Percentiles rank a stretch among this genome's conserved stretches.
phyloP scores from a whole-genome alignment of 2,113 vertebrate species.

The Crocuta crocuta region DNA sequence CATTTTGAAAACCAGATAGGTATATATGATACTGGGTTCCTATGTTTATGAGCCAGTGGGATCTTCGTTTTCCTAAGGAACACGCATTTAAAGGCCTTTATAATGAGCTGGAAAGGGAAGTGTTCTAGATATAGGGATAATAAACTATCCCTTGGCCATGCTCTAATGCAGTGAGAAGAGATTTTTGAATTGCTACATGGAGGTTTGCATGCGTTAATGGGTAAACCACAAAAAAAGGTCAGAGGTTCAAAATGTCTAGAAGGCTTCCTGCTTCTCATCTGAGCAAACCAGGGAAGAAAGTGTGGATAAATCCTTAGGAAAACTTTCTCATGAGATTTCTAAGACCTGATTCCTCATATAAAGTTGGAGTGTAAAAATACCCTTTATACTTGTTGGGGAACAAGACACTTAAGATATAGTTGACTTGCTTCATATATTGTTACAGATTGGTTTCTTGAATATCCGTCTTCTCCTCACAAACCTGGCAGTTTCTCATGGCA shows the following conservation, averaged over 20 bases:
- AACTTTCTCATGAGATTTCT: constrained; percentile 63
- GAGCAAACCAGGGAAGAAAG: constrained; percentile 51
- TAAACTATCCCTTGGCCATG: background rate
- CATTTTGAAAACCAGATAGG: background rate
- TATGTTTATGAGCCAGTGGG: background rate
- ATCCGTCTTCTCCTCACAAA: background rate
- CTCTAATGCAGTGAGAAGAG: background rate
- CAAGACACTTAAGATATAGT: background rate
- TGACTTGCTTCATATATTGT: background rate
- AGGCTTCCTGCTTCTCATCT: constrained; percentile 62
- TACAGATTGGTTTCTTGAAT: background rate
- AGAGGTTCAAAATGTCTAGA: constrained; percentile 66
- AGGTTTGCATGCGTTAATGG: constrained; percentile 18
- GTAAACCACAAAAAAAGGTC: constrained; percentile 66
- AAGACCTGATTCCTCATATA: constrained; percentile 6
- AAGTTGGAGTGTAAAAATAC: constrained; percentile 38
- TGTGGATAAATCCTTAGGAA: constrained; percentile 56
- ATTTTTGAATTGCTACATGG: background rate
- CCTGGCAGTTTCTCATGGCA: background rate
- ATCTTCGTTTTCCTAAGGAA: background rate
- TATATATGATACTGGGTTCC: background rate
- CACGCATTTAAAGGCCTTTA: background rate
- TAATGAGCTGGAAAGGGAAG: background rate
- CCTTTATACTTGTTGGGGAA: background rate
- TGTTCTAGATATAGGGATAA: background rate